Conservation (phyloP, 2,888 invertebrate genomes). For the Thymelicus acteon region DNA sequence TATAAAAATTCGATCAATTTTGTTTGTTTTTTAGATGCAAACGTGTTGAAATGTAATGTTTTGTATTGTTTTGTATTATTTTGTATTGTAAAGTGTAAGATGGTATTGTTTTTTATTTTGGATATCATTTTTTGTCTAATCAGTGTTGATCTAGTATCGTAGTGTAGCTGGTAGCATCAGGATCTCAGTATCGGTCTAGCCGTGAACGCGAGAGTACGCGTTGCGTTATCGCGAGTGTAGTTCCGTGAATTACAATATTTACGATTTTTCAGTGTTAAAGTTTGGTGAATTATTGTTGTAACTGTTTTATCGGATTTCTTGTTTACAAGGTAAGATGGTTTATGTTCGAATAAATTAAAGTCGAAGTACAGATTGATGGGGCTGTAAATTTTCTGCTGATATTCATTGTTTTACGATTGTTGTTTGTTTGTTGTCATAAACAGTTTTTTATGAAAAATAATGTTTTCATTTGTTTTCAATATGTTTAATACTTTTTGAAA, state of each 20-base stretch:
- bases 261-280: slow-evolving; percentile 16
- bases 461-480: neutral
- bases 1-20: neutral
- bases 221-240: neutral
- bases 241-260: slow-evolving; percentile 13
- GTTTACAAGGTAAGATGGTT: slow-evolving; percentile 16
- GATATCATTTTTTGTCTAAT: slow-evolving; percentile 9
- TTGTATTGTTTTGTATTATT: too few relatives aligned
- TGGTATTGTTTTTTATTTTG: neutral
- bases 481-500: too few relatives aligned
- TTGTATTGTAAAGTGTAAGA: neutral
- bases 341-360: slow-evolving; percentile 8
- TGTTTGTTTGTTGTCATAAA: neutral
- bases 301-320: slow-evolving; percentile 13
- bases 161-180: neutral
- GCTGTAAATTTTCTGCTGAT: slow-evolving; percentile 19
- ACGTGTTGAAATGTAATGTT: too few relatives aligned
- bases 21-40: neutral
- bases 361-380: neutral
- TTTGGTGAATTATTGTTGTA: slow-evolving; percentile 20
- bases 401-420: slow-evolving; percentile 16
- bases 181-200: slow-evolving; percentile 20
- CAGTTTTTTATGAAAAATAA: neutral
- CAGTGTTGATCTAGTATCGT: neutral
- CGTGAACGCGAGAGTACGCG: neutral